Base-by-base conservation (phyloP, 2,888 invertebrate genomes). In the Drosophila atripex region DNA sequence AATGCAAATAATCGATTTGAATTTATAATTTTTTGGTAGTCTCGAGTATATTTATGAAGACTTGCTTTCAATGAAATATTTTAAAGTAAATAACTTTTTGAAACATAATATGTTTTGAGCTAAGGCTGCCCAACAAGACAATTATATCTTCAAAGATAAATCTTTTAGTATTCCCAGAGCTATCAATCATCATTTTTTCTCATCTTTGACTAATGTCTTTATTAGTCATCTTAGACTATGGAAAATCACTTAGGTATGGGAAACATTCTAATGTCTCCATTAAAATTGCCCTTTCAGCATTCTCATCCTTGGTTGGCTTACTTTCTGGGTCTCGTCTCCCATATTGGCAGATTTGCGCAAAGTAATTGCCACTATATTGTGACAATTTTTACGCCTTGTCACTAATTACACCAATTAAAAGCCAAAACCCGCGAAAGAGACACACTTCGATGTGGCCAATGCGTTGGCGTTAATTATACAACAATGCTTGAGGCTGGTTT, bases 341-440 rank as follows among this genome's bases (percentile, higher is more conserved):
- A n/a, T 52, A 64, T 63, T 64, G 69, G 38, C 41, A 73, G 75
- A 71, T 38, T 61, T 53, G 52, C 61, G 47, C 61, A 52, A 46
- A 63, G 45, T 72, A 74, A 54, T 73, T 59, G 45, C 58, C 46
- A 50, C 47, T 35, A 35, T 49, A 64, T 64, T 39, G 71, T 71
- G 72, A 80, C 74, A 80, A 69, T 70, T 61, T 75, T 68, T 74
- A 45, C 61, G 75, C 61, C 57, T 65, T 57, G 77, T 72, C 73
- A 78, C 71, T 71, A 74, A 85, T 78, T 85, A 77, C 59, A 63
- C 69, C 66, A 80, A 83, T 80, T 83, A 60, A 47, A 14, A 61
- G 68, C 50, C 41, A 21, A 71, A 63, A 53, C 25, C 46, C 58
- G 18, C 6, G 30, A 56, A 71, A 53, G 53, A 46, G 41, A 65